Evolutionary conservation across 2,113 vertebrate genomes (phyloP).

Genomic region (Tenrec ecaudatus): DNA sequence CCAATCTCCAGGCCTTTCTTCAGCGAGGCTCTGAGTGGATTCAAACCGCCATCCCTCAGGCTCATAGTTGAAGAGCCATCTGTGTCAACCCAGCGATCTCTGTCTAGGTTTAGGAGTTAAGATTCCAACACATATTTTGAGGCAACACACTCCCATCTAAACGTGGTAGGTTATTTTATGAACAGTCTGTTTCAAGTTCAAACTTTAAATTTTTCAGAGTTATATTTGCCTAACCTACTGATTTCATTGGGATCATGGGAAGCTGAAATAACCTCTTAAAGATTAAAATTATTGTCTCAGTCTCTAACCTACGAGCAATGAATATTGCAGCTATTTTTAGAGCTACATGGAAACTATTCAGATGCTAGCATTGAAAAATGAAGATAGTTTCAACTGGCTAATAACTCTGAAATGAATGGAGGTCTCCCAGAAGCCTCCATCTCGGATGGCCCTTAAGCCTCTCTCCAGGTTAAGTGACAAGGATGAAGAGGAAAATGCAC

Average conservation of each 20-base stretch:
- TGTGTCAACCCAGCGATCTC: not conserved
- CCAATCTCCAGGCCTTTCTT: not conserved
- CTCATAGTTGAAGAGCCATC: not conserved
- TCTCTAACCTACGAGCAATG: not conserved
- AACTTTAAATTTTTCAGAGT: not conserved
- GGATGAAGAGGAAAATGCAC: not conserved
- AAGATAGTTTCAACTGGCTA: conserved; percentile 3
- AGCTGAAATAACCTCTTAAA: not conserved
- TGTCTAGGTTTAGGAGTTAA: not conserved
- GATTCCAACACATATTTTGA: not conserved
- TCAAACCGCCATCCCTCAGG: not conserved
- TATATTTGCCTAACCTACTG: not conserved
- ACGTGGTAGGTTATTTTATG: conserved; percentile 20
- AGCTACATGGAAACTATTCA: not conserved
- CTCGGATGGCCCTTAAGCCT: not conserved
- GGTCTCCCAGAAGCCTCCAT: not conserved
- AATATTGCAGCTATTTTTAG: not conserved
- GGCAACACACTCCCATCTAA: not conserved
- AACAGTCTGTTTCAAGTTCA: not conserved
- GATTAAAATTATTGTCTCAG: not conserved
- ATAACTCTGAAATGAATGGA: conserved; percentile 48
- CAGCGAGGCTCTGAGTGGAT: not conserved
- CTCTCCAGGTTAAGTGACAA: conserved; percentile 30
- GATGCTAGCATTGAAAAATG: not conserved
- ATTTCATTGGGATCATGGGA: not conserved